These are phyloP conservation scores for Ptychobarbus kaznakovi DNA, from an alignment of 2,797 vertebrate species.

Conservation along the genomic window DNA sequence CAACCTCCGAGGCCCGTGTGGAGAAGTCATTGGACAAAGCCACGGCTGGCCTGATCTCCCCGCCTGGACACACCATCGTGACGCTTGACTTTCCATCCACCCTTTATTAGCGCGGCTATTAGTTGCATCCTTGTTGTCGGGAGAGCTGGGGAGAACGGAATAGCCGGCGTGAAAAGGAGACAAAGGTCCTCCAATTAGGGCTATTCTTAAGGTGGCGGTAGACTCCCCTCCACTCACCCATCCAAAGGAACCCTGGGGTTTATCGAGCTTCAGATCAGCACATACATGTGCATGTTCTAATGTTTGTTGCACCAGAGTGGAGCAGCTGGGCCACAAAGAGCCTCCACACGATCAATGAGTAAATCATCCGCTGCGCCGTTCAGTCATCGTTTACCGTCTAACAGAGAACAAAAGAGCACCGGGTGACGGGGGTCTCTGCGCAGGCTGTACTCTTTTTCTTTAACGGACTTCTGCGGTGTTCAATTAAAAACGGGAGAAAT, in stretches of 20 bases:
- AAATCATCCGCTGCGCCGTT: conserved; percentile 55
- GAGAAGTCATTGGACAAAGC: conserved; percentile 44
- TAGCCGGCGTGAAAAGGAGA: conserved; percentile 68
- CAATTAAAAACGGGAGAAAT: conserved; percentile 1
- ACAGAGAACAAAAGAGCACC: conserved; percentile 39
- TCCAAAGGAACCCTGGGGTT: conserved; percentile 76
- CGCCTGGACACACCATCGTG: conserved; percentile 12
- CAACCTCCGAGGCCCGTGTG: conserved; percentile 11
- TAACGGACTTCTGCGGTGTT: conserved; percentile 2
- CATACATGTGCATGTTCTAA: conserved; percentile 57
- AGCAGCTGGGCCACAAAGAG: conserved; percentile 52
- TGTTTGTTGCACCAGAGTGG: conserved; percentile 31
- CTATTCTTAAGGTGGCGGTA: conserved; percentile 80
- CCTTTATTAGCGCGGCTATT: conserved; percentile 87
- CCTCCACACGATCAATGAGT: conserved; percentile 53
- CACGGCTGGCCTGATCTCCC: conserved; percentile 33
- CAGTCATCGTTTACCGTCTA: conserved; percentile 51
- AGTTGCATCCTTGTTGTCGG: conserved; percentile 74
- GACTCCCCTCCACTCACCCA: conserved; percentile 64
- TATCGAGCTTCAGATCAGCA: conserved; percentile 88
- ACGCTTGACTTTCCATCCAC: conserved; percentile 56
- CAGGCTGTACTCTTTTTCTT: not conserved
- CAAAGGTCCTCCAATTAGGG: conserved; percentile 89
- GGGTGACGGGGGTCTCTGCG: conserved; percentile 10
- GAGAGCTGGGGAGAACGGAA: conserved; percentile 36